Evolutionary conservation across 2,888 invertebrate genomes (phyloP), one percentile per base, ranked within the genome.

Genomic region (Steinernema hermaphroditum): DNA sequence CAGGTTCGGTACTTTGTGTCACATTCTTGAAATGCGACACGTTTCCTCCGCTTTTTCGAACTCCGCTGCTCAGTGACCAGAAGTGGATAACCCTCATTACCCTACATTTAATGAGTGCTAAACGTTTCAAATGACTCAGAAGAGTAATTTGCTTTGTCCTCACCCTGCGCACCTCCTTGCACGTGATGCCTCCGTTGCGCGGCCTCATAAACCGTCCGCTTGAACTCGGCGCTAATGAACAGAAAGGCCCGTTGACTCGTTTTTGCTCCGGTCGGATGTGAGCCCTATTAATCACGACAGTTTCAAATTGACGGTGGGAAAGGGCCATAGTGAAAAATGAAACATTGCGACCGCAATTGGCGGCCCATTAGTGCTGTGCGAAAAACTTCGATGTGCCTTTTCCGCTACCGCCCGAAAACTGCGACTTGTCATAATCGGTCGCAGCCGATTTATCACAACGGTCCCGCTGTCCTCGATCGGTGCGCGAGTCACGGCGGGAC

Each of bases 71-170:
- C 46, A 46, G 22, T 46, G 46, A 46, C 46, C 46, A 46, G 46
- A 46, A 46, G 46, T 46, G 16, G 16, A 16, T 16, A 46, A 46
- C 46, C 46, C 46, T 46, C 46, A 19, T 46, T 46, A 46, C 46
- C 46, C 46, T 19, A 46, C 9, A 9, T 46, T 46, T 46, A 46
- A 46, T 46, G 46, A 46, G 9, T 46, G 46, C 46, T 6, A 46
- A 46, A 46, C 46, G 46, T 46, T 46, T 46, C 46, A 46, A 46
- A 46, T 46, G 46, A 46, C 46, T 46, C 46, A 46, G 46, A 46
- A 46, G 46, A 46, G 46, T 46, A 46, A 46, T 46, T 16, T 46
- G 46, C 46, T 46, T 46, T 46, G 46, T 46, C 46, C 46, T 46
- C 46, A 12, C 46, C 46, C 16, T 46, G 9, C 9, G 16, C 46